These are phyloP conservation scores for Druceiella hillmani DNA, from an alignment of 2,888 invertebrate genomes.

Conservation along the genomic window DNA sequence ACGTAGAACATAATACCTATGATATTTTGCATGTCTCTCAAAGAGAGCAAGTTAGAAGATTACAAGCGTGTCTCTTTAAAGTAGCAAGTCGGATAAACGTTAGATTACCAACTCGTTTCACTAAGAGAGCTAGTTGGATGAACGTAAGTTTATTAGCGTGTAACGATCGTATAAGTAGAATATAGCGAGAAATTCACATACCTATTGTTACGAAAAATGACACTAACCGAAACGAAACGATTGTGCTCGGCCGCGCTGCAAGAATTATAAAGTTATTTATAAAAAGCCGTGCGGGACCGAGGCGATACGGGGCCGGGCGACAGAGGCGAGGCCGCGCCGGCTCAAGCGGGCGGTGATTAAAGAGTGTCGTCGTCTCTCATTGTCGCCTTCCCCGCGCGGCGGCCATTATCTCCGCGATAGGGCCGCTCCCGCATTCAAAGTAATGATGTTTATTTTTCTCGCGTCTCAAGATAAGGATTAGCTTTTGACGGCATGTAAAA, in stretches of 20 bases:
- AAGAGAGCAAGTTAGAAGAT: too few species aligned
- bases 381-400: slow-evolving; percentile 37
- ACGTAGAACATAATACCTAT: too few species aligned
- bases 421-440: slow-evolving; percentile 31
- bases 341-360: slow-evolving; percentile 43
- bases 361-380: slow-evolving; percentile 49
- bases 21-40: too few species aligned
- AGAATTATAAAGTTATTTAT: too few species aligned
- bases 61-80: too few species aligned
- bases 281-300: slow-evolving; percentile 2
- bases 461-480: slow-evolving; percentile 45
- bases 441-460: slow-evolving; percentile 46
- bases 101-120: too few species aligned
- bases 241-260: not conserved
- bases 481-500: slow-evolving; percentile 26
- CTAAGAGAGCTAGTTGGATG: too few species aligned
- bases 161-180: too few species aligned
- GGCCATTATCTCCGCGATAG: slow-evolving; percentile 42
- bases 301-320: slow-evolving; percentile 27
- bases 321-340: slow-evolving; percentile 34
- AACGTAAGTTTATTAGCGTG: too few species aligned
- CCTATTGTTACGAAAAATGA: not conserved
- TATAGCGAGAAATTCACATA: too few species aligned
- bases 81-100: too few species aligned
- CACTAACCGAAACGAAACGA: not conserved